These are phyloP conservation scores for Calameuta idolon DNA, from an alignment of 2,888 invertebrate species.

Conservation along the genomic window DNA sequence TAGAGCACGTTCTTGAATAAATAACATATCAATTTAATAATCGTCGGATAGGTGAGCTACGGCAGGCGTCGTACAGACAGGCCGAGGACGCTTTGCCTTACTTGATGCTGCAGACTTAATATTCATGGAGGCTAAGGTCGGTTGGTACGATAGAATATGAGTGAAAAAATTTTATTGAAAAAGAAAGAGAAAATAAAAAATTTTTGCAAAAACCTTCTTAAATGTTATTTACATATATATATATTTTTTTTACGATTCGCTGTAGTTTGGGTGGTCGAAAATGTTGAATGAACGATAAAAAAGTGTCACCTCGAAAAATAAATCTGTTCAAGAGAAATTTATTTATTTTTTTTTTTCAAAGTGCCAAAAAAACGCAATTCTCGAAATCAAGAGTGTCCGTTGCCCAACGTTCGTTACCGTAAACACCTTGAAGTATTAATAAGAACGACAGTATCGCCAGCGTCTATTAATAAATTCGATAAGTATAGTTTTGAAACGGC, in stretches of 20 bases:
- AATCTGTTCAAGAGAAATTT: neutral
- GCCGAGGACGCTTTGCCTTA: no score
- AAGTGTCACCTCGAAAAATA: neutral
- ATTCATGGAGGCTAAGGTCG: neutral
- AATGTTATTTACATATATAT: neutral
- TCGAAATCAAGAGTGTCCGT: neutral
- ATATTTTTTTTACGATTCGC: neutral
- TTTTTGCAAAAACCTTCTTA: neutral
- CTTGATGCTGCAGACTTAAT: neutral
- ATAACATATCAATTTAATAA: neutral
- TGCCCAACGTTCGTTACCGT: constrained; percentile 8
- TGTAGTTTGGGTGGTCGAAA: neutral
- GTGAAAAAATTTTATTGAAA: neutral
- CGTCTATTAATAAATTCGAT: constrained; percentile 39
- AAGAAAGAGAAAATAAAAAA: neutral
- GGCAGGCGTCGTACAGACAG: no score
- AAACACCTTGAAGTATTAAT: constrained; percentile 53
- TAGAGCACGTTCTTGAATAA: no score
- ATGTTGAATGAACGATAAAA: neutral
- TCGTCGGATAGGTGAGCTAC: neutral
- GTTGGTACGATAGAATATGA: neutral
- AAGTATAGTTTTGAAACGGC: constrained; percentile 37
- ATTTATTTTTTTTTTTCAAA: neutral
- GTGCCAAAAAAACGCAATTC: neutral
- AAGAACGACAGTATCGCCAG: constrained; percentile 32